These are phyloP conservation scores for Staurois parvus DNA, from an alignment of 2,797 vertebrate species.

Conservation along the genomic window DNA sequence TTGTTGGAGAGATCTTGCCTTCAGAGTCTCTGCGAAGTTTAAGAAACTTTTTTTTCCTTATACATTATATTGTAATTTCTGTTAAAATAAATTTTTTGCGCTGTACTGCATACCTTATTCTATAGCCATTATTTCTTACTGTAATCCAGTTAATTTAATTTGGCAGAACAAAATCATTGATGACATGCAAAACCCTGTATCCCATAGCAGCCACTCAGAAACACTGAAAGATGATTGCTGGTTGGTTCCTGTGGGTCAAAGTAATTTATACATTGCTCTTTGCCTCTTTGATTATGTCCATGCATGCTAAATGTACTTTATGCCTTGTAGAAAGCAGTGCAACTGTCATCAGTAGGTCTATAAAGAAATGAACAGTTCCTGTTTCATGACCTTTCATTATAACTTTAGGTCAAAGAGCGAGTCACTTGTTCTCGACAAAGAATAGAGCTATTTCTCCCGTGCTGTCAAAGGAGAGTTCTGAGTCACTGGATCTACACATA, in stretches of 20 bases:
- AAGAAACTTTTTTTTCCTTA: too few relatives aligned
- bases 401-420: slow-evolving; percentile 17
- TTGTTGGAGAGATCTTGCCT: too few relatives aligned
- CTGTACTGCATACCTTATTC: too few relatives aligned
- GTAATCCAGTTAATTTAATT: too few relatives aligned
- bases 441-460: not conserved
- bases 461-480: slow-evolving; percentile 2
- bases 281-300: not conserved
- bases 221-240: not conserved
- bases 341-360: slow-evolving; percentile 7
- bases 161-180: too few relatives aligned
- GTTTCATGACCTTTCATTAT: slow-evolving; percentile 23
- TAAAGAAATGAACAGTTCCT: slow-evolving; percentile 2
- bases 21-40: too few relatives aligned
- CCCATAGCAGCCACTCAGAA: not conserved
- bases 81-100: too few relatives aligned
- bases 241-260: not conserved
- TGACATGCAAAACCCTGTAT: not conserved
- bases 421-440: slow-evolving; percentile 2
- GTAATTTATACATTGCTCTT: not conserved
- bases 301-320: not conserved
- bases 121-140: too few relatives aligned
- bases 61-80: too few relatives aligned
- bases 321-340: not conserved
- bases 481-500: slow-evolving; percentile 13